These are phyloP conservation scores for Triops cancriformis DNA, from an alignment of 1,140 invertebrate genomes.

Conservation along the genomic window DNA sequence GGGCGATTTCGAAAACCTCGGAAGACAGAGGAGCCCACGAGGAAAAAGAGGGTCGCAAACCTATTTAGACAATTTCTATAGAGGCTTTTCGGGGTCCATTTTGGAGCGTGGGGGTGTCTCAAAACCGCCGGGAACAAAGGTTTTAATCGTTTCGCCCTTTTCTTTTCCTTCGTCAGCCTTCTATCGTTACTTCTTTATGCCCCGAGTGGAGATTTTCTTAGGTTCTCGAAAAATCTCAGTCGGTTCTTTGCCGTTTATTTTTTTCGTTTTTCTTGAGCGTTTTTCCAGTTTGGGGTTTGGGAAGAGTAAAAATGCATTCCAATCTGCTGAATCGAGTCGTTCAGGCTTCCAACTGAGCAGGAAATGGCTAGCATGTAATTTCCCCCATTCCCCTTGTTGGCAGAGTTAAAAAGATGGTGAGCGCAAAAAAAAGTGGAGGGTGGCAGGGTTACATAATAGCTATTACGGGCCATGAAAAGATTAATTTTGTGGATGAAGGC, in stretches of 20 bases:
- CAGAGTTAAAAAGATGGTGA: neutral
- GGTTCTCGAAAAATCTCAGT: neutral
- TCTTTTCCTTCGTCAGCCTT: neutral
- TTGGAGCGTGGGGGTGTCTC: neutral
- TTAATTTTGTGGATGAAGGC: slow-evolving; percentile 12
- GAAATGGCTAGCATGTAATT: slow-evolving; percentile 6
- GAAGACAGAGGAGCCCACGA: neutral
- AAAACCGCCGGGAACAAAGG: neutral
- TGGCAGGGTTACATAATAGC: neutral
- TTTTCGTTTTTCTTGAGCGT: neutral
- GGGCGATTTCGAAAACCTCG: neutral
- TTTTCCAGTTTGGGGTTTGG: neutral
- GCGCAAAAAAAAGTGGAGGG: neutral
- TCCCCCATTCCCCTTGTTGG: neutral
- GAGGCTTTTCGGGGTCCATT: neutral
- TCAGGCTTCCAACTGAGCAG: neutral
- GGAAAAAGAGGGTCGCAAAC: neutral
- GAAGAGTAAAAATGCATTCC: neutral
- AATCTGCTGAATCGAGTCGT: neutral
- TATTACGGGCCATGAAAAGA: neutral
- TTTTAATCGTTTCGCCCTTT: neutral
- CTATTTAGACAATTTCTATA: neutral
- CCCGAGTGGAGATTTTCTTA: neutral
- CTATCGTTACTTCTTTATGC: neutral
- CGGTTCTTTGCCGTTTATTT: neutral